Evolutionary conservation across 2,113 vertebrate species (phyloP), one percentile per base, ranked within the genome.

Genomic region (Phasianus colchicus): DNA sequence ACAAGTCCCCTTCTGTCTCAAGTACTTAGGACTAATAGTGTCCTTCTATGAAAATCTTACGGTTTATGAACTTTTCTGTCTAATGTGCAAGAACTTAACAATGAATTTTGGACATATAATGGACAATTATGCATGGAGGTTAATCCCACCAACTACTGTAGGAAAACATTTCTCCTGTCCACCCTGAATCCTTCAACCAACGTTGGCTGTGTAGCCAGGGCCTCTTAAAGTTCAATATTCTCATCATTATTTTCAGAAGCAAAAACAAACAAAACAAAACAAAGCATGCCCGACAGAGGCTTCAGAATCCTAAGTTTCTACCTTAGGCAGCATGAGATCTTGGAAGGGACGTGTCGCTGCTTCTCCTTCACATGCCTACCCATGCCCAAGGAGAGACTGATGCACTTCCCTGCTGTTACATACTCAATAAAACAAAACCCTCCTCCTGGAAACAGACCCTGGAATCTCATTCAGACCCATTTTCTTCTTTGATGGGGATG

Each of bases 41-140:
- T 92, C 75, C 88, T 78, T 74, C 78, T 66, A 64, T 83, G 90
- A 95, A 89, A 76, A 95, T 94, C 86, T 69, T 48, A 40, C 38
- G 50, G 83, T 95, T 95, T 92, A 82, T 85, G 45, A 93, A 94
- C 73, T 83, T 57, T 76, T 92, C 89, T 83, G 73, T 90, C 63
- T 86, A 86, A 93, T 29, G 19, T 72, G 80, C 85, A 92, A 82
- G 73, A 96, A 92, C 92, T 94, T 58, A 84, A 86, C 76, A 94
- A 86, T 84, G 83, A 89, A 70, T 91, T 95, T 92, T 93, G 79
- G 90, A 77, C 82, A 83, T 75, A 89, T 57, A 96, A 94, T 94
- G 86, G 79, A 93, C 89, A 71, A 92, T 92, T 95, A 86, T 93
- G 93, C 93, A 94, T 8, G 92, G 91, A 89, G 79, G 91, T 95